phyloP scores from a whole-genome alignment of 2,888 invertebrate genomes.

The Amphipyra berbera region DNA sequence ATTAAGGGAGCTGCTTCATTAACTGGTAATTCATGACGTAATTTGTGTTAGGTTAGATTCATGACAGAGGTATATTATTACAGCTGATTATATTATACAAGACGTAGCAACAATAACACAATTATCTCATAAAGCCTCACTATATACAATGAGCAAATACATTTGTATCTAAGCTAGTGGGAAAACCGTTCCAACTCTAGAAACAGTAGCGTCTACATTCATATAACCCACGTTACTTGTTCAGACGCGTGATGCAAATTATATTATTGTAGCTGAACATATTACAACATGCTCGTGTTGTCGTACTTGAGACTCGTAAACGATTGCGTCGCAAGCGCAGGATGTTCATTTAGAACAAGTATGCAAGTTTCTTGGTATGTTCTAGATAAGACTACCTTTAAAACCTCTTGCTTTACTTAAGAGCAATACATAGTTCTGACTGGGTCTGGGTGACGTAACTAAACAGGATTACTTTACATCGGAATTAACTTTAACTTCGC shows the following conservation, averaged over 20 bases:
- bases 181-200: slow-evolving; percentile 32
- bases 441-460: slow-evolving; percentile 14
- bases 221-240: slow-evolving; percentile 19
- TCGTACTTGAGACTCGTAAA: slow-evolving; percentile 46
- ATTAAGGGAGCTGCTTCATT: slow-evolving; percentile 47
- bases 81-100: slow-evolving; percentile 52
- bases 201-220: slow-evolving; percentile 39
- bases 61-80: slow-evolving; percentile 25
- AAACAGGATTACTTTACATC: slow-evolving; percentile 19
- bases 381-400: slow-evolving; percentile 38
- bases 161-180: slow-evolving; percentile 30
- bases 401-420: slow-evolving; percentile 22
- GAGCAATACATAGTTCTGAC: background rate
- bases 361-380: slow-evolving; percentile 44
- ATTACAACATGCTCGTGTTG: slow-evolving; percentile 42
- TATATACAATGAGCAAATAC: slow-evolving; percentile 32
- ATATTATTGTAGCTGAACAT: slow-evolving; percentile 35
- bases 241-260: slow-evolving; percentile 17
- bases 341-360: slow-evolving; percentile 49
- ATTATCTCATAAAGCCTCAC: slow-evolving; percentile 48
- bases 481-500: background rate
- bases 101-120: slow-evolving; percentile 50
- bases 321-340: slow-evolving; percentile 46
- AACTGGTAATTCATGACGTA: slow-evolving; percentile 30
- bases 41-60: slow-evolving; percentile 33